Evolutionary conservation across 2,113 vertebrate species (phyloP).

Genomic region (Erythrocercus mccallii): DNA sequence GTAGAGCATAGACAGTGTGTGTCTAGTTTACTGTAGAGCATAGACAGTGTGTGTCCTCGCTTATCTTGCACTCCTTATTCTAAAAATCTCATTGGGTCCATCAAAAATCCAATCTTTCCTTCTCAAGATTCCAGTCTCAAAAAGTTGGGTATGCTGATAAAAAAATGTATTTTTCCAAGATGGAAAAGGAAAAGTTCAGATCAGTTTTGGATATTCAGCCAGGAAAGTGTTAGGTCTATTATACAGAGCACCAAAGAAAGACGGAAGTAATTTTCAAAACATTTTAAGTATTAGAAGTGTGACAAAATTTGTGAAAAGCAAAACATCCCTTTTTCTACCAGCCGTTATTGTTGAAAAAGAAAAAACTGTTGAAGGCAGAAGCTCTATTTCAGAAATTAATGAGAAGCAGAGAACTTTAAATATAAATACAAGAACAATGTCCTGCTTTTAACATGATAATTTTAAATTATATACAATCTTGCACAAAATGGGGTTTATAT

Average conservation of each 20-base stretch:
- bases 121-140: background rate
- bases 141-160: background rate
- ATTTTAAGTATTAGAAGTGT: background rate
- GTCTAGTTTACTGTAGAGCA: fast-evolving
- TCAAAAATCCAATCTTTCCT: background rate
- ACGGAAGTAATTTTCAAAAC: background rate
- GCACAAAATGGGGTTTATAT: background rate
- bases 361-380: background rate
- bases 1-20: background rate
- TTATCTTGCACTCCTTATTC: background rate
- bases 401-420: background rate
- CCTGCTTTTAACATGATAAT: background rate
- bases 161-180: background rate
- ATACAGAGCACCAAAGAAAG: background rate
- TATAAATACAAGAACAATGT: background rate
- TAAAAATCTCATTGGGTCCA: background rate
- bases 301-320: background rate
- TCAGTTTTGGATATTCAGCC: background rate
- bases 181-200: background rate
- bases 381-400: background rate
- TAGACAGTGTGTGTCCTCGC: background rate
- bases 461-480: background rate
- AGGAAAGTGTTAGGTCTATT: background rate
- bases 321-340: background rate
- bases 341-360: background rate